Evolutionary conservation across 2,888 invertebrate genomes (phyloP).

Genomic region (Patella ulyssiponensis): DNA sequence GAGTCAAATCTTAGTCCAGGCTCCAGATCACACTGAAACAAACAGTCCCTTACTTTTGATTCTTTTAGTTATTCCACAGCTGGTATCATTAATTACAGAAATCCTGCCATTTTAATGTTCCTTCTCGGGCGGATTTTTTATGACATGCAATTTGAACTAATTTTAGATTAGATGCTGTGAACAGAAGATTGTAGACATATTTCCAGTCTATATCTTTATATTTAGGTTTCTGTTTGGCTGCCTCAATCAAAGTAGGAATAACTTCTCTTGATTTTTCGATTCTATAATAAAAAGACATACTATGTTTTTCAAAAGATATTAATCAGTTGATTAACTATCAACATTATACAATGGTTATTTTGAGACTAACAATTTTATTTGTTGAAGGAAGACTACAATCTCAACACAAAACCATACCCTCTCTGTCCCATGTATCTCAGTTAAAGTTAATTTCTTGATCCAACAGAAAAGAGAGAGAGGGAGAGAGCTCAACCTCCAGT

Average conservation of each 20-base stretch:
- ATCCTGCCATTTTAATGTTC: background rate
- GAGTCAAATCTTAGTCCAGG: too few relatives aligned
- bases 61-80: too few relatives aligned
- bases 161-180: constrained; percentile 59
- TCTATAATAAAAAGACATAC: constrained; percentile 44
- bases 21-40: too few relatives aligned
- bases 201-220: constrained; percentile 49
- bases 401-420: too few relatives aligned
- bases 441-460: too few relatives aligned
- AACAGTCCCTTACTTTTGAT: too few relatives aligned
- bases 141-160: constrained; percentile 64
- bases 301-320: background rate
- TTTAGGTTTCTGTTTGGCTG: constrained; percentile 52
- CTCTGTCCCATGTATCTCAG: too few relatives aligned
- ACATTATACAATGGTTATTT: background rate
- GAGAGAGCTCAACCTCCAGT: too few relatives aligned
- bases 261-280: constrained; percentile 64
- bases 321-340: background rate
- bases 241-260: constrained; percentile 57
- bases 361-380: too few relatives aligned
- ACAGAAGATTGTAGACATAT: constrained; percentile 55
- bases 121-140: constrained; percentile 56
- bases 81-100: background rate
- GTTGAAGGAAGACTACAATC: too few relatives aligned
- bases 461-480: too few relatives aligned